A percentile compares a stretch with the other conserved stretches of the same genome.
Conservation (phyloP, 2,888 invertebrate species). For the Myathropa florea region DNA sequence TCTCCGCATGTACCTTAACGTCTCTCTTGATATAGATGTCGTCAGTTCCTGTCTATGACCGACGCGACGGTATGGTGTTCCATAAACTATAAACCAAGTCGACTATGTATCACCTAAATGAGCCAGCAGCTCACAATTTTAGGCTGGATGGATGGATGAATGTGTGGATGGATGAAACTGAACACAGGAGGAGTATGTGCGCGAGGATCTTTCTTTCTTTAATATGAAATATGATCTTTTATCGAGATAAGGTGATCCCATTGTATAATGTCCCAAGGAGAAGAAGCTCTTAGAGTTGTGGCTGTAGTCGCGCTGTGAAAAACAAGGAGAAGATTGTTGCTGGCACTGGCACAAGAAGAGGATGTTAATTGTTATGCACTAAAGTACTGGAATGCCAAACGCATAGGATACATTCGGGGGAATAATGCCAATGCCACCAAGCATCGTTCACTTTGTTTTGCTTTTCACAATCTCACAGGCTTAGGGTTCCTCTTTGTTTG, state of each 20-base stretch:
- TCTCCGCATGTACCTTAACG: neutral
- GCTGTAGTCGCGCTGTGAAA: slow-evolving; percentile 31
- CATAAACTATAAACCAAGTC: neutral
- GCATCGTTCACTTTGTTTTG: slow-evolving; percentile 1
- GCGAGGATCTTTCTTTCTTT: slow-evolving; percentile 53
- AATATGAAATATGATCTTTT: slow-evolving; percentile 70
- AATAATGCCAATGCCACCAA: slow-evolving; percentile 58
- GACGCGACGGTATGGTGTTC: slow-evolving; percentile 21
- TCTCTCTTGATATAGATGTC: slow-evolving; percentile 31
- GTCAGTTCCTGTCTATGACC: slow-evolving; percentile 53
- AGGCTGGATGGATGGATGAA: neutral
- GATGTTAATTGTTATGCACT: slow-evolving; percentile 69
- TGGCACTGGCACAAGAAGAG: slow-evolving; percentile 66
- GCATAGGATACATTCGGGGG: slow-evolving; percentile 58
- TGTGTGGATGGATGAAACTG: slow-evolving; percentile 4
- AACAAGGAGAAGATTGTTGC: slow-evolving; percentile 64
- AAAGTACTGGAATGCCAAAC: slow-evolving; percentile 54
- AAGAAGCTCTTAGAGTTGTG: slow-evolving; percentile 47
- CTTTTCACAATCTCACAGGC: neutral
- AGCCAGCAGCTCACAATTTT: slow-evolving; percentile 38
- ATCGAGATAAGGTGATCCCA: slow-evolving; percentile 69
- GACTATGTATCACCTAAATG: slow-evolving; percentile 52
- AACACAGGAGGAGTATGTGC: slow-evolving; percentile 35
- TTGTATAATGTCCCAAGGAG: slow-evolving; percentile 65
- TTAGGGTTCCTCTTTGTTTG: slow-evolving; percentile 41